Conservation (phyloP, 1,140 invertebrate genomes). For the Anastatus disparis region DNA sequence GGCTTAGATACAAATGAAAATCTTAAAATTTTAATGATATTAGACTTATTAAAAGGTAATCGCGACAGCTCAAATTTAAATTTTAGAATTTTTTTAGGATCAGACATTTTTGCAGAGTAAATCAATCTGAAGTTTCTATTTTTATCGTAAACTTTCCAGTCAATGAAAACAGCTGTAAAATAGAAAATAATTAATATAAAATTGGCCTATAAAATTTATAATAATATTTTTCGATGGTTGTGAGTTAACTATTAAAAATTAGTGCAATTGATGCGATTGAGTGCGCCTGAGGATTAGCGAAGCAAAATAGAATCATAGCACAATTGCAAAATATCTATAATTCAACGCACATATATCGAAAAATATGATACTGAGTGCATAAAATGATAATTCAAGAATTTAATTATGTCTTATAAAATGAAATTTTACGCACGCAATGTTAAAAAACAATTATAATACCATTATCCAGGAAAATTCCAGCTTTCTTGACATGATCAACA, state of each 20-base stretch:
- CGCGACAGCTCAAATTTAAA: not conserved
- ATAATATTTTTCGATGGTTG: too few relatives aligned
- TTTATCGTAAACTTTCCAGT: not conserved
- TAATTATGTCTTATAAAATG: too few relatives aligned
- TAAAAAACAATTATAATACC: too few relatives aligned
- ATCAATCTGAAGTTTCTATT: constrained; percentile 4
- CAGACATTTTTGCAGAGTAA: not conserved
- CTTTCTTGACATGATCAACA: not conserved
- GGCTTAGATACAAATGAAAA: not conserved
- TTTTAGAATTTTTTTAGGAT: not conserved
- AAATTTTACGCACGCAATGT: too few relatives aligned
- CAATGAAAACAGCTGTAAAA: not conserved
- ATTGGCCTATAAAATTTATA: not conserved
- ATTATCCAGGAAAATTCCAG: not conserved
- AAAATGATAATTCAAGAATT: too few relatives aligned
- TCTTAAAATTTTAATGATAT: not conserved
- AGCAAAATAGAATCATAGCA: too few relatives aligned
- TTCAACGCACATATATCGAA: too few relatives aligned
- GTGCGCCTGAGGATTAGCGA: too few relatives aligned
- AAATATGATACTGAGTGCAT: too few relatives aligned
- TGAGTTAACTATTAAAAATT: too few relatives aligned
- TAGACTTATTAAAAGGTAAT: not conserved
- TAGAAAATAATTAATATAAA: not conserved
- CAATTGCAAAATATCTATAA: too few relatives aligned
- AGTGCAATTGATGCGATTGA: too few relatives aligned